Base-by-base conservation (phyloP, 2,113 vertebrate species). In the Hyaena hyaena region DNA sequence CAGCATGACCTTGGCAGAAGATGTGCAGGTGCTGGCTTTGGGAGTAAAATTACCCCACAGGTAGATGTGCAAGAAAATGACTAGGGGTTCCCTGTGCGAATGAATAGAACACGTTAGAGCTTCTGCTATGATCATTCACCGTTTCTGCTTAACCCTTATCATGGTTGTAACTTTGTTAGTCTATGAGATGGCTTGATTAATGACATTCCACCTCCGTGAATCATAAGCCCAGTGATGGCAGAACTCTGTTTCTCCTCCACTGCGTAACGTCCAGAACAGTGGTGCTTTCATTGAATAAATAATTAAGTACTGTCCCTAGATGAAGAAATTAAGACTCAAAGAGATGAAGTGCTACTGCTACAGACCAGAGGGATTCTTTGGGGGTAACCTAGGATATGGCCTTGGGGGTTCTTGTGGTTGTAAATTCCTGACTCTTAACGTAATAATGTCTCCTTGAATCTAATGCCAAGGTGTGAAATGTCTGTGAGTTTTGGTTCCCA, bases 61-160 rank as follows among this genome's bases (percentile, higher is more conserved):
- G 19, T n/a, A 4, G 15, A 26, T 14, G 24, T 28, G 17, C 5
- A 43, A 45, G 35, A n/a, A 45, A 68, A 0, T 45, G 12, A 61
- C 12, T 15, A 26, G 50, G 53, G 69, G 31, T 39, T 33, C 21
- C 45, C 58, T 21, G 74, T 1, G 21, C 12, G 1, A 3, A 9
- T 1, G 1, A 16, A 16, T 12, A 19, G 10, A 31, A 2, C 23
- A 33, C 4, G 15, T 39, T 39, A 39, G 39, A 11, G 33, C 15
- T 12, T 4, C 58, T 35, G 11, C 35, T 33, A 3, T 4, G 10
- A 2, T 48, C 23, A 26, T 0, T 33, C 4, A 5, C 14, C 1
- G 66, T 26, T 71, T 31, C 43, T 21, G 50, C 74, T 69, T 31
- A 21, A 24, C 10, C 39, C 26, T 79, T 5, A 21, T 53, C 35